Evolutionary conservation across 2,113 vertebrate species (phyloP), one percentile per base, ranked within the genome.

Genomic region (Mionectes macconnelli): DNA sequence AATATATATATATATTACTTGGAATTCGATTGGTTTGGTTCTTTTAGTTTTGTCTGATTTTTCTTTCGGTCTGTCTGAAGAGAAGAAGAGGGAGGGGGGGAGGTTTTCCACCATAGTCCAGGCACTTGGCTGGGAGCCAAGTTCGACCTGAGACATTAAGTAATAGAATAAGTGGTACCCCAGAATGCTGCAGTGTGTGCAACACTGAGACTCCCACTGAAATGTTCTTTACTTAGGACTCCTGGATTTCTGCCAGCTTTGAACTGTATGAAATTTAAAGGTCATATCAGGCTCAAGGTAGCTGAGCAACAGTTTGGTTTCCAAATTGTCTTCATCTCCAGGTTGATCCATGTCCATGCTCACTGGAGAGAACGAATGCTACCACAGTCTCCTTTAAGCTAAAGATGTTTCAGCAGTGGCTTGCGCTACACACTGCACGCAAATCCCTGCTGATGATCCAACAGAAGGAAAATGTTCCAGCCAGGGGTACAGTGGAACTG

Each of bases 361-460:
- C 55, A 24, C 1, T 21, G 35, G 23, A 53, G 62, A 63, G 44
- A 63, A 44, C 24, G 6, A 59, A n/a, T 0, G 0, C n/a, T 30
- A 37, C 28, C 35, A 20, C 17, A 21, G 21, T 7, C 42, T 31
- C 2, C 0, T 24, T 27, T 39, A 49, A 55, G 56, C 44, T 49
- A 40, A 20, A 30, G 35, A 12, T 35, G 53, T 28, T 21, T 12
- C 19, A 31, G 42, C 47, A 37, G 33, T 10, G 37, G 30, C 33
- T 53, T 42, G 53, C 9, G 17, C 19, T 69, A 67, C 31, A 20
- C 19, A 4, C 50, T 4, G 23, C 27, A 33, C 14, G 18, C 37
- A 66, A 45, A 66, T 6, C 42, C 62, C 42, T 45, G 12, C 28
- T 42, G 50, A 39, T 8, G 10, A 59, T 23, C 39, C 9, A 35